phyloP scores from a whole-genome alignment of 2,888 invertebrate species.

The Drosophila crucigera region DNA sequence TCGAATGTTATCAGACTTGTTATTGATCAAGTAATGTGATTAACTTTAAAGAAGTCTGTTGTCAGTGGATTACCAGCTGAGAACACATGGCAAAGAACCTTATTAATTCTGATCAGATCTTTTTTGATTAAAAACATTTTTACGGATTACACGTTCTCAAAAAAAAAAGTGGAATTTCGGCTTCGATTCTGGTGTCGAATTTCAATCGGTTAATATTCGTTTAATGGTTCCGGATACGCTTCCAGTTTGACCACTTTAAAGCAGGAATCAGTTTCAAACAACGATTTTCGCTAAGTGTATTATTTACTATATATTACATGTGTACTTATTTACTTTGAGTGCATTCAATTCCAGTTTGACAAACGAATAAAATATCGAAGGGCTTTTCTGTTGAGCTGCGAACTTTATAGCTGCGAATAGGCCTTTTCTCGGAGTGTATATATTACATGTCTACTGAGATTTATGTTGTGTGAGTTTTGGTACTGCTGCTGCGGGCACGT shows the following conservation, averaged over 20 bases:
- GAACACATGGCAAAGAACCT: not conserved
- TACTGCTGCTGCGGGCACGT: constrained; percentile 24
- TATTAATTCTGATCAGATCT: not conserved
- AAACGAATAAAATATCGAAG: not conserved
- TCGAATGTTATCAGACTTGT: constrained; percentile 3
- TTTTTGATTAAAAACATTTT: not conserved
- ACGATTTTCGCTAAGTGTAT: not conserved
- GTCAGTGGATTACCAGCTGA: not conserved
- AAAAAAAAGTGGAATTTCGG: too few relatives aligned
- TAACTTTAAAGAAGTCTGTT: not conserved
- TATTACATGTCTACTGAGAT: not conserved
- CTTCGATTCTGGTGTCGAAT: not conserved
- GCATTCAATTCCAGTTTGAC: not conserved
- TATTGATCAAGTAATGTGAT: not conserved
- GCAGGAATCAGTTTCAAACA: not conserved
- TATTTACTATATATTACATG: not conserved
- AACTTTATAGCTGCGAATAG: not conserved
- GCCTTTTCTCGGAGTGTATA: not conserved
- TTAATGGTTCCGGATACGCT: not conserved
- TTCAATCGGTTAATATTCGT: not conserved
- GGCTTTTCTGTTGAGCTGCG: not conserved
- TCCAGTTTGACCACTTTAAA: not conserved
- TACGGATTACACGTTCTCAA: not conserved
- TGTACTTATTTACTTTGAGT: not conserved
- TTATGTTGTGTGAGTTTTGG: constrained; percentile 4